Base-by-base conservation (phyloP, 23 tunicate species). In the Oikopleura vanhoeffeni region DNA sequence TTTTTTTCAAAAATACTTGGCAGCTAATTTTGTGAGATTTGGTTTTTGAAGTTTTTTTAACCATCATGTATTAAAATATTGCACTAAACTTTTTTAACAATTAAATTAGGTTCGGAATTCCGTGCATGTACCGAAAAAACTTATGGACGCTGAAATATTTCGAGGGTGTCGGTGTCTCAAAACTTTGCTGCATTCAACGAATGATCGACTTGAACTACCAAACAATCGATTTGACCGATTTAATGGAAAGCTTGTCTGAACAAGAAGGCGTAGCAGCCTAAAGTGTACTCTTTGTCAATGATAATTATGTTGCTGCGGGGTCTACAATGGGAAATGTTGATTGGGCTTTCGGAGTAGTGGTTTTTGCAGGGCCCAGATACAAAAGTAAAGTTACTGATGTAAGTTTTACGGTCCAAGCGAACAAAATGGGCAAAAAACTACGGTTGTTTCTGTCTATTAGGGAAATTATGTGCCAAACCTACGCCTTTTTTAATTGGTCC, bases 331-430 rank as follows among this genome's bases (percentile, higher is more conserved):
- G 99, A 36, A 95, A 95, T 84, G 89, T 89, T 18, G 90, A 91
- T 3, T 95, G 96, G 96, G 91, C 91, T 40, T 86, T 85, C 75
- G 99, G 99, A 0, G 76, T 91, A 34, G 99, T 95, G 38, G 85
- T 95, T 67, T 95, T 88, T 76, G 99, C 97, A 24, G 99, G 99
- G 0, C 87, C n/a, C 97, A 2, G 99, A 95, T 58, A 95, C 99
- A 0, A 95, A 95, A 24, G 64, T 49, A 49, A n/a, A 49, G 64
- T n/a, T n/a, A n/a, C n/a, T n/a, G n/a, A n/a, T n/a, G n/a, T n/a
- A n/a, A n/a, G n/a, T n/a, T n/a, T n/a, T n/a, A n/a, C n/a, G n/a
- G n/a, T n/a, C n/a, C n/a, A n/a, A n/a, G n/a, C n/a, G n/a, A n/a
- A n/a, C n/a, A n/a, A n/a, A n/a, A n/a, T n/a, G n/a, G n/a, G n/a